A percentile compares a stretch with the other conserved stretches of the same genome.
phyloP scores from a whole-genome alignment of 2,113 vertebrate genomes.

The Platysteira castanea region DNA sequence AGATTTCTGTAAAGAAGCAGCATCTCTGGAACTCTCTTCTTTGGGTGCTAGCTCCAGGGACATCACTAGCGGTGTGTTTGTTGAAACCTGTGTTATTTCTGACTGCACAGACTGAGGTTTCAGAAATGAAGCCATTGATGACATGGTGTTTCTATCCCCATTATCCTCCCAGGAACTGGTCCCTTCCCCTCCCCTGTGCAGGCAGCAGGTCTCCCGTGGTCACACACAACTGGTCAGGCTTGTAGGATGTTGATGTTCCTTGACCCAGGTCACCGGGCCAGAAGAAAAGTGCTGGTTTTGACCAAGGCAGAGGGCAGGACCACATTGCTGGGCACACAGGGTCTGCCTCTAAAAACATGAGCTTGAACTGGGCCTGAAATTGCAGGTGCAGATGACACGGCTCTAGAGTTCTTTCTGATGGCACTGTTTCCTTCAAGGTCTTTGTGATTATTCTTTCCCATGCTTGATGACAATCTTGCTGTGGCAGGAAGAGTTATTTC shows the following conservation, averaged over 20 bases:
- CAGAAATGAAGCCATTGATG: neutral
- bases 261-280: neutral
- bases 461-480: neutral
- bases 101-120: neutral
- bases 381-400: neutral
- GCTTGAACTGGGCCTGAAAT: neutral
- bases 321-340: too few relatives aligned
- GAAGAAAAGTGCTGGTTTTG: neutral
- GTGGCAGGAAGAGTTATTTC: neutral
- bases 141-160: neutral
- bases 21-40: neutral
- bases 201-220: neutral
- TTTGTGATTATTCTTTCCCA: neutral
- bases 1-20: neutral
- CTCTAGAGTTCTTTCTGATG: neutral
- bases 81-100: neutral
- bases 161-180: neutral
- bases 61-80: neutral
- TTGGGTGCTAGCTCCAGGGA: too few relatives aligned
- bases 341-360: neutral
- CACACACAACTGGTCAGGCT: neutral
- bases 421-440: neutral
- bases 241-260: neutral
- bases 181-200: neutral
- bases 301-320: neutral